Base-by-base conservation (phyloP, 1,140 invertebrate species). In the Megalonaias nervosa region DNA sequence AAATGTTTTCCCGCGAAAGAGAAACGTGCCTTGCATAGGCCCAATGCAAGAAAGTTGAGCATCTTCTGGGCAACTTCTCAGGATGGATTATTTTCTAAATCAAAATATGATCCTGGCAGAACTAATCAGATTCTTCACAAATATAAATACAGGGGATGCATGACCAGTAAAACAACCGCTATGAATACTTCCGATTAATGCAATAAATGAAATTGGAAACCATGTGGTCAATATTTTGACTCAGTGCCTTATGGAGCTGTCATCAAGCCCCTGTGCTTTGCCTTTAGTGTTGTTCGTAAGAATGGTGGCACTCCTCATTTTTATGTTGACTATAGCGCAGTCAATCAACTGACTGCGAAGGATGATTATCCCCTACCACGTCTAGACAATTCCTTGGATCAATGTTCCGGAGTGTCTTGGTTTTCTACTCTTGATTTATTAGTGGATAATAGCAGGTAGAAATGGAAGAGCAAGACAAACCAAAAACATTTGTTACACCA, bases 271-370 rank as follows among this genome's bases (percentile, higher is more conserved):
- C 58, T 93, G 92, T 92, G 91, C 89, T 12, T 90, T 92, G 6
- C 91, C 92, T 1, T 79, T 93, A 19, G 92, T 93, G 2, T 89
- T 9, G 90, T 92, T 1, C 55, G 85, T 17, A 93, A 93, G 74
- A 68, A 85, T 0, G 84, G 92, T 82, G 91, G 90, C 19, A 77
- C 84, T 17, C 80, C 91, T 38, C 80, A 92, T 59, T 85, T 93
- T 38, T 92, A 92, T 83, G 90, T 86, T 9, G 92, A 93, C 84
- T 93, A 91, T 85, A 92, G 80, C n/a, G 56, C 61, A 19, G 62
- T 83, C 16, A 76, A n/a, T n/a, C n/a, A n/a, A n/a, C n/a, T n/a
- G n/a, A n/a, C n/a, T n/a, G n/a, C n/a, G n/a, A n/a, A n/a, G 67
- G 76, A 82, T 70, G 77, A 72, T 3, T 79, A 79, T 62, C 74